Evolutionary conservation across 2,113 vertebrate species (phyloP).

Genomic region (Mobula hypostoma): DNA sequence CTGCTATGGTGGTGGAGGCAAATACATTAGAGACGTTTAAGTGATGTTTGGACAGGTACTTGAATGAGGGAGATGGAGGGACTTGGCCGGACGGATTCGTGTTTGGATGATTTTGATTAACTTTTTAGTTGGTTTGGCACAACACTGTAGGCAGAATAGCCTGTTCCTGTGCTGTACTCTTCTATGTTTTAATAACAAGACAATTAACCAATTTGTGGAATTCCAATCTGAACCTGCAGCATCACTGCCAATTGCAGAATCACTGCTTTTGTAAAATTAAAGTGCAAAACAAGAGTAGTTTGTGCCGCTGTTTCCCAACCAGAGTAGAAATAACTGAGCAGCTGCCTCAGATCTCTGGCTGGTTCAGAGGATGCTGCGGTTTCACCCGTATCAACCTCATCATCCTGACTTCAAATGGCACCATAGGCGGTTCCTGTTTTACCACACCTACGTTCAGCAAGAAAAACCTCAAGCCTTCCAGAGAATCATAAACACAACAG

Average conservation of each 20-base stretch:
- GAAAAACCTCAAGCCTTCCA: not conserved
- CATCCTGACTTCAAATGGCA: conserved; percentile 19
- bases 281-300: not conserved
- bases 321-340: not conserved
- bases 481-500: not conserved
- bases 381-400: conserved; percentile 16
- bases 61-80: too few species aligned
- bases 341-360: not conserved
- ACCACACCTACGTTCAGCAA: not conserved
- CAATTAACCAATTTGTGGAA: too few species aligned
- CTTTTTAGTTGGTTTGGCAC: too few species aligned
- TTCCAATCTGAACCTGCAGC: not conserved
- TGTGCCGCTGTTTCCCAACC: not conserved
- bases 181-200: too few species aligned
- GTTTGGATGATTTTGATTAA: too few species aligned
- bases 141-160: too few species aligned
- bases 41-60: too few species aligned
- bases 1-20: too few species aligned
- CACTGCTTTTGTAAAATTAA: not conserved
- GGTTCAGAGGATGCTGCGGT: not conserved
- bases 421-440: not conserved
- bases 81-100: too few species aligned
- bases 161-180: too few species aligned
- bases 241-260: not conserved
- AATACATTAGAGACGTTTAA: too few species aligned